Percentiles rank a stretch among this genome's conserved stretches.
Evolutionary conservation across 1,140 invertebrate species (phyloP).

Genomic region (Melitaea cinxia): DNA sequence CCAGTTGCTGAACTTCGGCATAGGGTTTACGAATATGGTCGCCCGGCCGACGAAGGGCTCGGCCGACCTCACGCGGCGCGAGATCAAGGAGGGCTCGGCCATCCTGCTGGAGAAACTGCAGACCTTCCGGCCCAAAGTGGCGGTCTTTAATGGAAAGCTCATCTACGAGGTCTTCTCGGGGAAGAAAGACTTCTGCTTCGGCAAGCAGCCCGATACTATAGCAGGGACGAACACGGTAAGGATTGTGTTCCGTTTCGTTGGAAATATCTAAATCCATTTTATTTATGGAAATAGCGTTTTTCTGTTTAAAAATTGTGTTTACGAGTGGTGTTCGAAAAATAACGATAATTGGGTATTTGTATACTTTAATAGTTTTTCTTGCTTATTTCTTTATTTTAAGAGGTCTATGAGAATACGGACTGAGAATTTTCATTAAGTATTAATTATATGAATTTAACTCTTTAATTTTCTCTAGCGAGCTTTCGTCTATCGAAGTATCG

Average conservation of each 20-base stretch:
- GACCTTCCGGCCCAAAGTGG: slow-evolving; percentile 97
- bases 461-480: too few relatives aligned
- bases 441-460: too few relatives aligned
- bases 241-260: slow-evolving; percentile 29
- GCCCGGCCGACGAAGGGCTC: slow-evolving; percentile 96
- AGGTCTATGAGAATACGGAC: too few relatives aligned
- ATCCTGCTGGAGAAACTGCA: slow-evolving; percentile 95
- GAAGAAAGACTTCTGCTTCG: slow-evolving; percentile 98
- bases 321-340: too few relatives aligned
- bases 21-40: slow-evolving; percentile 99
- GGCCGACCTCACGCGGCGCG: slow-evolving; percentile 96
- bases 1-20: slow-evolving; percentile 92
- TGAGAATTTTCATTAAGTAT: too few relatives aligned
- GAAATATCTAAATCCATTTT: neutral
- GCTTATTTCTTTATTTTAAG: too few relatives aligned
- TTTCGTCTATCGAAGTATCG: too few relatives aligned
- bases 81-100: slow-evolving; percentile 98
- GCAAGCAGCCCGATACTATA: slow-evolving; percentile 95
- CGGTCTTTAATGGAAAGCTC: slow-evolving; percentile 98
- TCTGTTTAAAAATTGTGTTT: too few relatives aligned
- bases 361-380: too few relatives aligned
- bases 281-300: neutral
- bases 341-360: too few relatives aligned
- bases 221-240: slow-evolving; percentile 97
- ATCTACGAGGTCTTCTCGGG: slow-evolving; percentile 99